phyloP scores from a whole-genome alignment of 2,113 vertebrate genomes.

The Deroptyus accipitrinus region DNA sequence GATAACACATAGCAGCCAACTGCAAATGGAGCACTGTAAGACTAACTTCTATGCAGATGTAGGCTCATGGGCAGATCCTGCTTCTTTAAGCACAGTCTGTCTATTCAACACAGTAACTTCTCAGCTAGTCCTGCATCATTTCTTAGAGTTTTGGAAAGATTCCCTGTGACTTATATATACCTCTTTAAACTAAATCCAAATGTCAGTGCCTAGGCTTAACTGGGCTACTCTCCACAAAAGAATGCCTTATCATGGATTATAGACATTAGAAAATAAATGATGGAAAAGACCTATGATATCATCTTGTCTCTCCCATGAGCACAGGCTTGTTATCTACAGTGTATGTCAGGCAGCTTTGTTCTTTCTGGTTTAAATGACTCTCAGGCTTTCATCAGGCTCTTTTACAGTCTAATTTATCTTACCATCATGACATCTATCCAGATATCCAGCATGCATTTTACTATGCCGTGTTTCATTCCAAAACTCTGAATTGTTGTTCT shows the following conservation, averaged over 20 bases:
- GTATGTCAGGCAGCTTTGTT: background rate
- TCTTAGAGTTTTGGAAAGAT: background rate
- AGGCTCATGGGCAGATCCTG: background rate
- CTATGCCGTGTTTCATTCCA: background rate
- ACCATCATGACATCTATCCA: background rate
- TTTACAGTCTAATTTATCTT: background rate
- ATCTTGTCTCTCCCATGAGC: background rate
- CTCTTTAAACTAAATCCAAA: conserved; percentile 43
- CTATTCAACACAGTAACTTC: background rate
- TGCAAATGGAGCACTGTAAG: background rate
- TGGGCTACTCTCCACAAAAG: background rate
- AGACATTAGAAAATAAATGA: background rate
- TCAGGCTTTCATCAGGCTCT: background rate
- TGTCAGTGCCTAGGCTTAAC: background rate
- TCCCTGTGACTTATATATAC: background rate
- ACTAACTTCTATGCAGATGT: background rate
- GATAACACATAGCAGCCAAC: background rate
- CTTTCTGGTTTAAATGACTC: background rate
- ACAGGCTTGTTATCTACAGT: background rate
- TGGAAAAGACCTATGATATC: background rate
- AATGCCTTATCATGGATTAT: background rate
- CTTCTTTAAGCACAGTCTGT: background rate
- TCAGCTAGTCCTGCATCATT: background rate
- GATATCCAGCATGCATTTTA: background rate
- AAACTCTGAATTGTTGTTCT: background rate